These are phyloP conservation scores for Nomada hirtipes DNA, from an alignment of 2,888 invertebrate genomes.

Conservation along the genomic window DNA sequence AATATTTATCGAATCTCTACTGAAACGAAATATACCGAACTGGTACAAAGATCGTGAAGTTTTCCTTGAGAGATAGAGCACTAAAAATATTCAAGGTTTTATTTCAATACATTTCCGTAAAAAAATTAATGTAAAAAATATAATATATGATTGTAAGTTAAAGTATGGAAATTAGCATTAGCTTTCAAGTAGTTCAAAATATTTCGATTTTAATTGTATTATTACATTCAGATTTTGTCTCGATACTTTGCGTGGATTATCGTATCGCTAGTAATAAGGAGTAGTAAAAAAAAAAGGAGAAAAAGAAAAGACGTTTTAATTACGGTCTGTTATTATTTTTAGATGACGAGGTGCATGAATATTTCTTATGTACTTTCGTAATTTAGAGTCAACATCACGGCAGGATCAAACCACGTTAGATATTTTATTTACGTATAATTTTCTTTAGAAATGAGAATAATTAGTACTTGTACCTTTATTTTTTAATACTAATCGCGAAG, in stretches of 20 bases:
- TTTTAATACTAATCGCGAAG: conserved; percentile 2
- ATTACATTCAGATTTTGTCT: conserved; percentile 20
- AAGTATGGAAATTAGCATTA: conserved; percentile 14
- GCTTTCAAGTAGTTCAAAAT: neutral
- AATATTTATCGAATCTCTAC: conserved; percentile 27
- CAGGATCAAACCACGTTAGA: conserved; percentile 13
- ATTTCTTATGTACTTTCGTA: conserved; percentile 52
- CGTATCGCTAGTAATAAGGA: conserved; percentile 38
- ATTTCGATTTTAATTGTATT: conserved; percentile 6
- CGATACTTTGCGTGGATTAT: conserved; percentile 23
- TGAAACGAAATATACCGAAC: conserved; percentile 24
- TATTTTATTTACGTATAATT: conserved; percentile 12
- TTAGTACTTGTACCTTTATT: conserved; percentile 22
- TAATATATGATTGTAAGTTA: neutral
- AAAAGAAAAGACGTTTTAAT: conserved; percentile 21
- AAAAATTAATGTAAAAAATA: neutral
- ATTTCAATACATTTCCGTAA: conserved; percentile 3
- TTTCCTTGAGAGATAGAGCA: conserved; percentile 19
- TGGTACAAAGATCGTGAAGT: conserved; percentile 32
- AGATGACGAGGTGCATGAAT: conserved; percentile 39
- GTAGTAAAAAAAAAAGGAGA: conserved; percentile 8
- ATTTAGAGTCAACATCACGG: conserved; percentile 32
- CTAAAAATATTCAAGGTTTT: conserved; percentile 14
- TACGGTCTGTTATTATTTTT: conserved; percentile 40
- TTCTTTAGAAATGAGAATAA: conserved; percentile 8